phyloP scores from a whole-genome alignment of 1,140 invertebrate species.

The Drosophila pseudoobscura region DNA sequence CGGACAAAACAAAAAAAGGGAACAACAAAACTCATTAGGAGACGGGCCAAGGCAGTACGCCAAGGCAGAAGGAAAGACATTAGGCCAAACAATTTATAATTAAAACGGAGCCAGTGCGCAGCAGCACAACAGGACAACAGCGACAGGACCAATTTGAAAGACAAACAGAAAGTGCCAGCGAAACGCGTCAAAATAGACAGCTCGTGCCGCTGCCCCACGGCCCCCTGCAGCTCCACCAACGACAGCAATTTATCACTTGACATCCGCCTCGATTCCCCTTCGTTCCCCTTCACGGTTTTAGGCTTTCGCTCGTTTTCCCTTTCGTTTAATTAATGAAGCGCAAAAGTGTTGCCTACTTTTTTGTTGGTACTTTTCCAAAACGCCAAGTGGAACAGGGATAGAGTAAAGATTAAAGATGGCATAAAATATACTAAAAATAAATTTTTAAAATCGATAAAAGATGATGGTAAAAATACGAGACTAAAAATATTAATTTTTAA shows the following conservation, averaged over 20 bases:
- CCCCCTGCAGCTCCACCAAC: constrained; percentile 1
- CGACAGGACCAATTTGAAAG: constrained; percentile 42
- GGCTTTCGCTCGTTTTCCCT: constrained; percentile 7
- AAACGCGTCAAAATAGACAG: constrained; percentile 50
- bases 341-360: constrained; percentile 58
- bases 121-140: constrained; percentile 2
- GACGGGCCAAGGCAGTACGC: constrained; percentile 27
- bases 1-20: constrained; percentile 29
- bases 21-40: constrained; percentile 2
- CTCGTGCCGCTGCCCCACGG: constrained; percentile 6
- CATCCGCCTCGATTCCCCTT: constrained; percentile 30
- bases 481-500: too few relatives aligned
- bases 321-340: constrained; percentile 41
- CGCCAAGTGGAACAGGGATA: too few relatives aligned
- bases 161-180: constrained; percentile 39
- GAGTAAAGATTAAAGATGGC: too few relatives aligned
- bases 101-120: constrained; percentile 37
- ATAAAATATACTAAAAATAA: too few relatives aligned
- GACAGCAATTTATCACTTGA: constrained; percentile 45
- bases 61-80: constrained; percentile 45
- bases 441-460: too few relatives aligned
- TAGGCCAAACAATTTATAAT: constrained; percentile 53
- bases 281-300: constrained; percentile 35
- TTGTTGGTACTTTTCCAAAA: neutral
- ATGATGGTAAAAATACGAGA: too few relatives aligned